Evolutionary conservation across 2,888 invertebrate species (phyloP).

Genomic region (Synanthedon formicaeformis): DNA sequence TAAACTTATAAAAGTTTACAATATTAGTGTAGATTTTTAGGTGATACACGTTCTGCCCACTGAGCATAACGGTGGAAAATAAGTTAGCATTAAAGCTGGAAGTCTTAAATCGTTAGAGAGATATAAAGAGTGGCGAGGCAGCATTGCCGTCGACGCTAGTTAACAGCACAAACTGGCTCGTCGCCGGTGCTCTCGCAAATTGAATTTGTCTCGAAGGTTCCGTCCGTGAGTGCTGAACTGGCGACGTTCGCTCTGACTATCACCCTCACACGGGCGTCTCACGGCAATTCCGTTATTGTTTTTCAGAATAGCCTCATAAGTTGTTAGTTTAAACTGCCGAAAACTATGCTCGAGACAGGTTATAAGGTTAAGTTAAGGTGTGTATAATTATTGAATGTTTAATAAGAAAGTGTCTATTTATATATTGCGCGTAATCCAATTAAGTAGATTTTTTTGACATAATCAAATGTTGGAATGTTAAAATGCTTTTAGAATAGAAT

Average conservation of each 20-base stretch:
- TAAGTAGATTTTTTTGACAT: no score
- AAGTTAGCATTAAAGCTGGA: constrained; percentile 10
- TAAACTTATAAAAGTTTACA: no score
- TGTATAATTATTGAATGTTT: no score
- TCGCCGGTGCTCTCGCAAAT: constrained; percentile 60
- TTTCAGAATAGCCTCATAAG: neutral
- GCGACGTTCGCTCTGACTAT: neutral
- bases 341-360: neutral
- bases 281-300: neutral
- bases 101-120: constrained; percentile 31
- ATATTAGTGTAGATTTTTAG: no score
- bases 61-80: neutral
- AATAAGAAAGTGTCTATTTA: no score
- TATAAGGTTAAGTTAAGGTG: no score
- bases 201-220: constrained; percentile 58
- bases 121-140: constrained; percentile 46
- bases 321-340: neutral
- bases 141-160: constrained; percentile 62
- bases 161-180: constrained; percentile 62
- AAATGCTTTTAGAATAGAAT: no score
- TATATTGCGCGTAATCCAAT: no score
- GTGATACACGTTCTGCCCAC: no score
- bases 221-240: neutral
- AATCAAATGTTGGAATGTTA: no score
- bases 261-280: neutral